Conservation (phyloP, 1,140 invertebrate genomes). For the Chrysoperla carnea region DNA sequence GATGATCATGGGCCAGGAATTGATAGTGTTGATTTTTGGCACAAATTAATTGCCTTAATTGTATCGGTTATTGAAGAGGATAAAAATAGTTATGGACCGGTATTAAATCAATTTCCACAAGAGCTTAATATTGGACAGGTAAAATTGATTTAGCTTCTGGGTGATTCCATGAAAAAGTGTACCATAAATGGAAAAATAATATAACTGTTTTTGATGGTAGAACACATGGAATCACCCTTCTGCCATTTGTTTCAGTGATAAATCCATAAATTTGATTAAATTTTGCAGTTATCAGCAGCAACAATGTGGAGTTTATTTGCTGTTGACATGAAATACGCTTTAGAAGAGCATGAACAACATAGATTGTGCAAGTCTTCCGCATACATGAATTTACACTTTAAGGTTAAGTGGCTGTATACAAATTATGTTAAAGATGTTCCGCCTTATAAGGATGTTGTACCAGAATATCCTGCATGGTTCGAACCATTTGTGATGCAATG, state of each 20-base stretch:
- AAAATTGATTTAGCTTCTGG: slow-evolving; percentile 10
- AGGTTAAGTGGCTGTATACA: slow-evolving; percentile 97
- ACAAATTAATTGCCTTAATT: slow-evolving; percentile 93
- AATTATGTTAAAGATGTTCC: slow-evolving; percentile 98
- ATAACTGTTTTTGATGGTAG: neutral
- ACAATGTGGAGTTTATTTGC: slow-evolving; percentile 97
- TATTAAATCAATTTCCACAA: slow-evolving; percentile 92
- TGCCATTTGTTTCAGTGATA: too few species aligned
- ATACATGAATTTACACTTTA: slow-evolving; percentile 99
- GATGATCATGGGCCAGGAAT: slow-evolving; percentile 78
- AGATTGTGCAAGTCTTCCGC: slow-evolving; percentile 92
- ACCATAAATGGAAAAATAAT: too few species aligned
- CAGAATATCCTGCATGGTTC: slow-evolving; percentile 97
- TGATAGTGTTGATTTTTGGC: slow-evolving; percentile 95
- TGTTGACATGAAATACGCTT: slow-evolving; percentile 93
- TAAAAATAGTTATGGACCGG: slow-evolving; percentile 94
- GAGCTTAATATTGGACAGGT: slow-evolving; percentile 81
- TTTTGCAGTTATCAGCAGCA: slow-evolving; percentile 78
- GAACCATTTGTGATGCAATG: slow-evolving; percentile 99
- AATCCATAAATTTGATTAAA: too few species aligned
- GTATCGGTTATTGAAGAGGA: slow-evolving; percentile 99
- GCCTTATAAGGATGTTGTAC: slow-evolving; percentile 84
- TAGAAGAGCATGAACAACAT: slow-evolving; percentile 95
- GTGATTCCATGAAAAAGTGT: neutral
- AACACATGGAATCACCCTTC: too few species aligned